Evolutionary conservation across 2,797 vertebrate genomes (phyloP).

Genomic region (Danio aesculapii): DNA sequence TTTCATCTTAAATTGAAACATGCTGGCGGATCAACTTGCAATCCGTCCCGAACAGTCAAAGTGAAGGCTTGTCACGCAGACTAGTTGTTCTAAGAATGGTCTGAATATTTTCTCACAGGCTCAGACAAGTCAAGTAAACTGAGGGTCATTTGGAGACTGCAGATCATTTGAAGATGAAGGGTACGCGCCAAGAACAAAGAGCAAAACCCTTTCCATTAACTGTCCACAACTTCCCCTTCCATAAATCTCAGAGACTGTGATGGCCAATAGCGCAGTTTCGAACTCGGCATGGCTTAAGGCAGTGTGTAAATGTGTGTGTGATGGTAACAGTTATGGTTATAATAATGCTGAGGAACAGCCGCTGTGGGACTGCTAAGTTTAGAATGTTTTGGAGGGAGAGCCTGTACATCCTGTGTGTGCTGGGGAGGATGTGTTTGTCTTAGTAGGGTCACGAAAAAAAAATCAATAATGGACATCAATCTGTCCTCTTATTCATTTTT

Average conservation of each 20-base stretch:
- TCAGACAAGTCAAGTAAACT: constrained; percentile 22
- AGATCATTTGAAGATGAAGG: constrained; percentile 31
- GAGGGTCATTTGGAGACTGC: constrained; percentile 36
- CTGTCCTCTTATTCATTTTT: neutral
- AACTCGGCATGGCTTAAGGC: neutral
- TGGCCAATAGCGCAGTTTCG: neutral
- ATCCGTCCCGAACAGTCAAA: constrained; percentile 54
- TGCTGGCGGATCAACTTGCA: constrained; percentile 60
- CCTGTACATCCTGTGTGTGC: constrained; percentile 35
- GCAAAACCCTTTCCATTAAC: constrained; percentile 19
- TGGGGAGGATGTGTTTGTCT: constrained; percentile 44
- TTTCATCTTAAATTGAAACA: constrained; percentile 72
- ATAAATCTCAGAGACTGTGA: constrained; percentile 5
- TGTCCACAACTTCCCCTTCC: constrained; percentile 3
- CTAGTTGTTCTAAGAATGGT: neutral
- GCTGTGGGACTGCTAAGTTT: neutral
- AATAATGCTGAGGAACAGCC: neutral
- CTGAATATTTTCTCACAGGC: constrained; percentile 66
- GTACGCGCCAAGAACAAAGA: constrained; percentile 32
- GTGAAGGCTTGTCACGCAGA: constrained; percentile 29
- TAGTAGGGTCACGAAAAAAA: constrained; percentile 20
- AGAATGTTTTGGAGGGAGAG: constrained; percentile 16
- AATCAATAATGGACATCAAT: constrained; percentile 21
- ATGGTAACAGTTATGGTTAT: constrained; percentile 29
- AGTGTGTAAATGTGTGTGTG: constrained; percentile 18